Base-by-base conservation (phyloP, 2,888 invertebrate genomes). In the Lapara coniferarum region DNA sequence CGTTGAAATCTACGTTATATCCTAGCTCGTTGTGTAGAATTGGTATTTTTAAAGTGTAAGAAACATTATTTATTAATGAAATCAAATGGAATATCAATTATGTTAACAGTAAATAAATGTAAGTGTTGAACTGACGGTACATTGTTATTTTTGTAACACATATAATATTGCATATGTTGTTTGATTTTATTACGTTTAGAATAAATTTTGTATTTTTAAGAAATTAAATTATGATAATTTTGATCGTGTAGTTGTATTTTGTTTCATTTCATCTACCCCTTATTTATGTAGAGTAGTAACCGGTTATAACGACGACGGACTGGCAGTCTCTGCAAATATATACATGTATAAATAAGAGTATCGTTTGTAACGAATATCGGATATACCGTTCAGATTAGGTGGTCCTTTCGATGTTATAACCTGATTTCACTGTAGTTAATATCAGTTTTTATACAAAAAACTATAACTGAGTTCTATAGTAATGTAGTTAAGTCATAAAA, bases 241-340 rank as follows among this genome's bases (percentile, higher is more conserved):
- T 69, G 52, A 58, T 58, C 46, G 37, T 49, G 56, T 69, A 66
- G 57, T 49, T 53, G 55, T 67, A 44, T 69, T 59, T 71, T 68
- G 73, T 77, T 80, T 79, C 58, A 75, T 77, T 77, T 71, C 16
- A 69, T 67, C 46, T 30, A 70, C 37, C 56, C 25, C 37, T n/a
- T 19, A 2, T 19, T 25, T 25, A 25, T 25, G 2, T 25, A 25
- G 25, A 2, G 25, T 25, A 25, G 25, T 25, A 25, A 25, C 25
- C 2, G 25, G 25, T 25, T 25, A 25, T 25, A 25, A 25, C 2
- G 25, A 25, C 2, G 25, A 25, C 25, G 1, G 25, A 25, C 1
- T 25, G 25, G 25, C 25, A 25, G 25, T 25, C 25, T 25, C 25
- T 25, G 25, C 25, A 25, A 25, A 25, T 25, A 25, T 2, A 2